Evolutionary conservation across 2,797 vertebrate species (phyloP).

Genomic region (Perodicticus potto): DNA sequence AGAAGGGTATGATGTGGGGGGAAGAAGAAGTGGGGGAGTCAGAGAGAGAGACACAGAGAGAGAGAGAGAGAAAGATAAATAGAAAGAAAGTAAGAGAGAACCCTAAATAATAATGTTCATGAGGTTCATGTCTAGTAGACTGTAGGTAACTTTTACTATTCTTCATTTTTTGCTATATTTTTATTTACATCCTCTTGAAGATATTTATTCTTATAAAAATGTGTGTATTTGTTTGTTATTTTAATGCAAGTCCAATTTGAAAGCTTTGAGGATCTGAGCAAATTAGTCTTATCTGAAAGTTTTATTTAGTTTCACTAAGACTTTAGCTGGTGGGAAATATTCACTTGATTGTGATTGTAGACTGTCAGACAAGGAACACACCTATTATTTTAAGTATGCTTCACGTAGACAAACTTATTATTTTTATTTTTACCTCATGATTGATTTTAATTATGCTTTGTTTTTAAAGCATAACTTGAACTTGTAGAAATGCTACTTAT

Average conservation of each 20-base stretch:
- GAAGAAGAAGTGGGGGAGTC: accelerated
- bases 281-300: not conserved
- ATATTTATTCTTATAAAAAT: not conserved
- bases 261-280: not conserved
- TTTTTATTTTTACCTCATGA: not conserved
- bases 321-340: no score
- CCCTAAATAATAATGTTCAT: not conserved
- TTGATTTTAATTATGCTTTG: not conserved
- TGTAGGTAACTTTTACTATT: not conserved
- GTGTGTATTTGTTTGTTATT: not conserved
- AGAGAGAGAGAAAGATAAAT: not conserved
- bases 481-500: not conserved
- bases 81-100: not conserved
- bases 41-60: not conserved
- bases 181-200: not conserved
- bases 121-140: not conserved
- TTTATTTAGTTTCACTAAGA: not conserved
- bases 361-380: not conserved
- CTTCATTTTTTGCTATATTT: not conserved
- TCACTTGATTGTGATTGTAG: not conserved
- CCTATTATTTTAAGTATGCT: not conserved
- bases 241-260: not conserved
- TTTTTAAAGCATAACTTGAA: not conserved
- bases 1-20: accelerated
- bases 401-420: not conserved